Evolutionary conservation across 2,888 invertebrate species (phyloP), one percentile per base, ranked within the genome.

Genomic region (Chloroclysta siterata): DNA sequence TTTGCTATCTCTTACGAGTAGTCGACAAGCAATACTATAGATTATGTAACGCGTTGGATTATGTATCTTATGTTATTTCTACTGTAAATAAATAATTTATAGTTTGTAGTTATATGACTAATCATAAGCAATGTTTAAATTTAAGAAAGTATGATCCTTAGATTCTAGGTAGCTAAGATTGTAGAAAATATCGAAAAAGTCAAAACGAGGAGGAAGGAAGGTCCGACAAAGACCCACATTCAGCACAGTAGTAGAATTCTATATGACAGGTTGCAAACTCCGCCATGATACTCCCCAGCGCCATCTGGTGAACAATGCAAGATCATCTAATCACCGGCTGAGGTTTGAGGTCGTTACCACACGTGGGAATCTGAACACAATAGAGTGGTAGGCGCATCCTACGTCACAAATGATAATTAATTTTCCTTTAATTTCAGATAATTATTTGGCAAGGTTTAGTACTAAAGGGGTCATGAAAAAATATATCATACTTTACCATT

Each of bases 331-430:
- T 62, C 46, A 61, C 6, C 15, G 15, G n/a, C 46, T 13, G 55
- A 29, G 47, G 59, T 15, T 41, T 53, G 63, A 63, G 63, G 63
- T 63, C 63, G 63, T 63, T 63, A 63, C 51, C 57, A 47, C 57
- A 36, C 57, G 63, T 63, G 63, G 63, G 63, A 63, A 57, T 14
- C 41, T 11, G 4, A 52, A 58, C 53, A 63, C 63, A 63, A 63
- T 62, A 42, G 47, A 4, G 28, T 28, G 62, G 57, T 62, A 63
- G 50, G n/a, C 51, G 33, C 48, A 41, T 41, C 10, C 54, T 51
- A 51, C 47, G 53, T 53, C 60, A 54, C 7, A n/a, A 5, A 47
- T 39, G 28, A 48, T 60, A 28, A 53, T 48, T 36, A 11, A 22
- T 11, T 51, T 52, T 52, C 15, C 15, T 39, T 11, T 11, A 0